These are phyloP conservation scores for Clunio marinus DNA, from an alignment of 2,888 invertebrate genomes.

Conservation along the genomic window DNA sequence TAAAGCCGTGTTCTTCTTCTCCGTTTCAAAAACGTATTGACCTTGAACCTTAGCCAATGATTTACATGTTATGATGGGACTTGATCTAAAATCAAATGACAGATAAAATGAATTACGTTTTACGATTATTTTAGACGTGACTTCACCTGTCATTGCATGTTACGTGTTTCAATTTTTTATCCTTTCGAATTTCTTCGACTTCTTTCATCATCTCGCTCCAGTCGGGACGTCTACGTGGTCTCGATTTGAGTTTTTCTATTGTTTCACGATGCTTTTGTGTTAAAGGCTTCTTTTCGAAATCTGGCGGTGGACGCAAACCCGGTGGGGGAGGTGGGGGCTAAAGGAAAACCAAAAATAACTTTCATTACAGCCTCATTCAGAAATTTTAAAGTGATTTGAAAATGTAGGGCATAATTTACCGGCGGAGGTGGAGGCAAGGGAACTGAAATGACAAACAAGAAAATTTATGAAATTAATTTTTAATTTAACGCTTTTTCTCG, in stretches of 20 bases:
- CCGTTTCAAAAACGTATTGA: constrained; percentile 84
- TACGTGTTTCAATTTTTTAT: constrained; percentile 73
- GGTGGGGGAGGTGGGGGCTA: constrained; percentile 69
- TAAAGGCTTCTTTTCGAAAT: constrained; percentile 59
- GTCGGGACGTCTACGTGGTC: constrained; percentile 78
- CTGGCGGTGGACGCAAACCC: constrained; percentile 58
- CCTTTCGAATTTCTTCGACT: constrained; percentile 62
- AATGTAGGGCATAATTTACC: not conserved
- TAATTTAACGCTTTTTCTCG: not conserved
- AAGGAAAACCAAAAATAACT: constrained; percentile 48
- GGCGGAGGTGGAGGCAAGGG: constrained; percentile 15
- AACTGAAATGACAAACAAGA: constrained; percentile 1
- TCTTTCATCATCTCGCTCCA: constrained; percentile 90
- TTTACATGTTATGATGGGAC: constrained; percentile 57
- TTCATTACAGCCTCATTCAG: no score
- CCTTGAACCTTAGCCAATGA: constrained; percentile 65
- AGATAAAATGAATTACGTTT: not conserved
- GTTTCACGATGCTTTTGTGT: constrained; percentile 60
- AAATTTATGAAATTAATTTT: not conserved
- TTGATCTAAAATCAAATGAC: constrained; percentile 53
- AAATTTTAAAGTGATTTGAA: not conserved
- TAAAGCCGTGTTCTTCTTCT: constrained; percentile 75
- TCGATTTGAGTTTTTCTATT: constrained; percentile 66
- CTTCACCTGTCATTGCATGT: constrained; percentile 76
- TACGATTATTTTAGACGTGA: not conserved